Conservation (phyloP, 1,140 invertebrate genomes). For the Aphelenchoides fujianensis region DNA sequence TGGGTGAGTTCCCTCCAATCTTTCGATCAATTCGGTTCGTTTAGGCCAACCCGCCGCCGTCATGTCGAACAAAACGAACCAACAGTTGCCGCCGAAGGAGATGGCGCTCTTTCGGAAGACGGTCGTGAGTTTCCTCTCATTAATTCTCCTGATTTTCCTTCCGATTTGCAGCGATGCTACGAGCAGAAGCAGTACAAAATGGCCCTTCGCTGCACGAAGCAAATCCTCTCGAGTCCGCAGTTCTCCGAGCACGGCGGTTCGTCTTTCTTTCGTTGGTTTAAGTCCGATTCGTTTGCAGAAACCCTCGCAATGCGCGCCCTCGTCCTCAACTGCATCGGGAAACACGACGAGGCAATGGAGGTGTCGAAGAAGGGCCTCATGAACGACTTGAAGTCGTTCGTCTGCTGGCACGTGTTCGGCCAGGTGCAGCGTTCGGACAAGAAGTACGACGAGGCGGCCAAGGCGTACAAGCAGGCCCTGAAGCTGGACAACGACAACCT, state of each 20-base stretch:
- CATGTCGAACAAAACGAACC: constrained; percentile 34
- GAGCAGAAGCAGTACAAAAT: constrained; percentile 99
- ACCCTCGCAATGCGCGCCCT: constrained; percentile 99
- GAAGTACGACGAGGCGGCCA: constrained; percentile 99
- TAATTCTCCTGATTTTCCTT: too few species aligned
- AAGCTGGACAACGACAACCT: constrained; percentile 89
- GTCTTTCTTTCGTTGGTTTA: too few species aligned
- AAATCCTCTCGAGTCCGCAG: constrained; percentile 94
- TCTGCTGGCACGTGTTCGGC: constrained; percentile 99
- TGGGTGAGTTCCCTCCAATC: too few species aligned
- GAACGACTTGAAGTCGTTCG: constrained; percentile 92
- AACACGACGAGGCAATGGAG: constrained; percentile 97
- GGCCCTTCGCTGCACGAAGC: constrained; percentile 97
- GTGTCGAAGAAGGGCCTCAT: constrained; percentile 88
- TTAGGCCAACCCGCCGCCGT: too few species aligned
- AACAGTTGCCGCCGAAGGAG: constrained; percentile 87
- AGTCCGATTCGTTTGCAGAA: constrained; percentile 70
- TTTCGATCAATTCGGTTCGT: too few species aligned
- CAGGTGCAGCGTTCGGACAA: constrained; percentile 88
- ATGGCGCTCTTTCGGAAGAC: constrained; percentile 98
- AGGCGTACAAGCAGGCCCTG: constrained; percentile 83
- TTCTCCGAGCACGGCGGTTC: constrained; percentile 92
- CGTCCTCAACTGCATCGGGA: constrained; percentile 92
- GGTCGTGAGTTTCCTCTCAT: constrained; percentile 74
- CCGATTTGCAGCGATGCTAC: constrained; percentile 98